Base-by-base conservation (phyloP, 2,888 invertebrate genomes). In the Diarsia brunnea region DNA sequence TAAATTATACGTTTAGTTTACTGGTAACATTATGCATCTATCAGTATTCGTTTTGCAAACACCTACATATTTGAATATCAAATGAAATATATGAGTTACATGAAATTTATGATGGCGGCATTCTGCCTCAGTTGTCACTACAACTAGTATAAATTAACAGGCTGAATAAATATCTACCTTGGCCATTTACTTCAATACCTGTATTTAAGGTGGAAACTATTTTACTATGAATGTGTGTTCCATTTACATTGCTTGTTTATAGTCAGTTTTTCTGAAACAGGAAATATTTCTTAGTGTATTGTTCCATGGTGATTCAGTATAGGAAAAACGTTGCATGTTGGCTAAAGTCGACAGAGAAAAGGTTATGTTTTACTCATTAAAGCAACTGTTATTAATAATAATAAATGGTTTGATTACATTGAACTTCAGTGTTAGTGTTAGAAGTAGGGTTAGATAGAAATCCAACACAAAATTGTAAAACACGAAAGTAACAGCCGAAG, bases 1-100 rank as follows among this genome's bases (percentile, higher is more conserved):
- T 84, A 61, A 61, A 72, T 58, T 69, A 21, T 63, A 38, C 38
- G 53, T 81, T 63, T 71, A 61, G 68, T 85, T 70, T 47, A 45
- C 66, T 47, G n/a, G 53, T n/a, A 55, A 63, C 67, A 79, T 83
- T 85, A 65, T 85, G 70, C 84, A 86, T 84, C 79, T 84, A 84
- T 84, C 86, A 79, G 84, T 67, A 72, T 87, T 79, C 86, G 75
- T 84, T 80, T 85, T 78, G 73, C 77, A 64, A 83, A 83, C 81
- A 86, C 79, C 74, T 78, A 82, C 76, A 73, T 84, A 86, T 86
- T 88, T 88, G 81, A 84, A 86, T 87, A 86, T 82, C 76, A 85
- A 85, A 87, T 86, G 83, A 82, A 86, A 85, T 85, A 86, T 85
- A 85, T 81, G 86, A 81, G 81, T 81, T 63, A 81, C 75, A 71